Percentiles rank a stretch among this genome's conserved stretches.
Evolutionary conservation across 2,888 invertebrate genomes (phyloP).

Genomic region (Malthinus flaveolus): DNA sequence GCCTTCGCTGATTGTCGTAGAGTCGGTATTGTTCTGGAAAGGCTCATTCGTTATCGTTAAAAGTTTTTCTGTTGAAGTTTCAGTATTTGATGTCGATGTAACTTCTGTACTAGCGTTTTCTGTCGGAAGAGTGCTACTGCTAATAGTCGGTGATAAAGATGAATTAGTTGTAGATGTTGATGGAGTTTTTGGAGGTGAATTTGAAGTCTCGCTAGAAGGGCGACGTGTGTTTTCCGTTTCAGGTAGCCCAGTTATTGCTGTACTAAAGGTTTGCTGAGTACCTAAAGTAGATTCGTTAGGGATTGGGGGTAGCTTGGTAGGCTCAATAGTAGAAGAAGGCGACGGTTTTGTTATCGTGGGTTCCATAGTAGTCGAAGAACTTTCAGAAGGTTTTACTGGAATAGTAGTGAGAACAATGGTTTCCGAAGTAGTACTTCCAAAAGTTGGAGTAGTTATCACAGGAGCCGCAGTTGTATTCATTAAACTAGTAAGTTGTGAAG

Average conservation of each 20-base stretch:
- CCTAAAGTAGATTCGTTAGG: not conserved
- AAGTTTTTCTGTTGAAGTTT: too few species aligned
- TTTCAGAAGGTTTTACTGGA: not conserved
- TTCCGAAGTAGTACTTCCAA: not conserved
- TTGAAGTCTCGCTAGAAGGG: not conserved
- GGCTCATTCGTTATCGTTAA: too few species aligned
- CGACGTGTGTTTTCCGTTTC: not conserved
- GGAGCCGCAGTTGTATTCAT: not conserved
- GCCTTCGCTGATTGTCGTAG: too few species aligned
- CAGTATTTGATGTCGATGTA: not conserved
- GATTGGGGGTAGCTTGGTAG: not conserved
- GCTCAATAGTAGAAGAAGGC: slow-evolving; percentile 27
- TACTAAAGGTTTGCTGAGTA: not conserved
- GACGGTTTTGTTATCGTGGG: slow-evolving; percentile 32
- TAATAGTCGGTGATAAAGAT: too few species aligned
- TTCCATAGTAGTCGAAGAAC: not conserved
- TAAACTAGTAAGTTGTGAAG: not conserved
- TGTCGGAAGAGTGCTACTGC: not conserved
- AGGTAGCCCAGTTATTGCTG: not conserved
- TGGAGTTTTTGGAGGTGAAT: not conserved
- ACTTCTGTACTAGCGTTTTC: not conserved
- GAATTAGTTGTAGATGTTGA: not conserved
- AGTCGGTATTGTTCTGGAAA: too few species aligned
- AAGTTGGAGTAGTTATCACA: not conserved
- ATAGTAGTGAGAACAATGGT: too few species aligned